Percentiles rank a stretch among this genome's conserved stretches.
Conservation (phyloP, 2,797 vertebrate species). For the Morelia viridis region DNA sequence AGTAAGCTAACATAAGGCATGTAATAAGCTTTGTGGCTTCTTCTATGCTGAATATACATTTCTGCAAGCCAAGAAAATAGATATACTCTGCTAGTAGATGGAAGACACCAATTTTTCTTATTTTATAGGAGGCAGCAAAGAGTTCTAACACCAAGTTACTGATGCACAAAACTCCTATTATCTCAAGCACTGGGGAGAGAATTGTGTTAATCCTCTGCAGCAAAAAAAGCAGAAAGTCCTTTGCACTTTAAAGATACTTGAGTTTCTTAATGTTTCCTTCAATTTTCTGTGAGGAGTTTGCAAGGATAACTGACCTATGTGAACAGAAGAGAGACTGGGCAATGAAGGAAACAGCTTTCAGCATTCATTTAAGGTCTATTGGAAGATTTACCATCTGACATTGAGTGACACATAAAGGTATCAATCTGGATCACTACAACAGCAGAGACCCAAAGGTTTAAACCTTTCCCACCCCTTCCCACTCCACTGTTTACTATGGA, state of each 20-base stretch:
- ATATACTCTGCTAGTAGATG: not conserved
- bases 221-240: not conserved
- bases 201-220: not conserved
- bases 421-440: not conserved
- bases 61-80: not conserved
- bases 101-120: constrained; percentile 3
- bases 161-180: not conserved
- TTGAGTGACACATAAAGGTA: not conserved
- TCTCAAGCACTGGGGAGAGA: not conserved
- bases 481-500: not conserved
- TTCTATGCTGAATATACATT: not conserved
- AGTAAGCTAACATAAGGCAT: not conserved
- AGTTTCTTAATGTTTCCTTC: not conserved
- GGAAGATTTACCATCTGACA: not conserved
- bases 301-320: not conserved
- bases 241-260: not conserved
- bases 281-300: not conserved
- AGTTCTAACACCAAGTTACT: not conserved
- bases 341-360: not conserved
- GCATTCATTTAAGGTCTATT: not conserved
- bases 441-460: not conserved
- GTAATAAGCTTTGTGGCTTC: not conserved
- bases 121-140: not conserved
- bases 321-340: not conserved
- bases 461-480: not conserved